Evolutionary conservation across 2,797 vertebrate genomes (phyloP).

Genomic region (Peromyscus aztecus): DNA sequence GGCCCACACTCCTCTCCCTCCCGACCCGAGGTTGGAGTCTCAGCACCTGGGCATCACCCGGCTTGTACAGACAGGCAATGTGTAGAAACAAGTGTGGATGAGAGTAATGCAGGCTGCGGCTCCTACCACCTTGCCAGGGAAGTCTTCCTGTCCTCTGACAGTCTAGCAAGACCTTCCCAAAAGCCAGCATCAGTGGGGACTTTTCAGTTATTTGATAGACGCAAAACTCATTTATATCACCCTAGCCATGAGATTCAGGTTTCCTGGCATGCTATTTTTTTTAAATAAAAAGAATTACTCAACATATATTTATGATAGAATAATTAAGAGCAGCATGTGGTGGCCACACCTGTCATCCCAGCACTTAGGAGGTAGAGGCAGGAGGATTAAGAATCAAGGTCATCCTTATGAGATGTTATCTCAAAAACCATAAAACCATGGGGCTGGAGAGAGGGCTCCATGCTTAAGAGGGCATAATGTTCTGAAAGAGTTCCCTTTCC

Average conservation of each 20-base stretch:
- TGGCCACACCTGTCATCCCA: background rate
- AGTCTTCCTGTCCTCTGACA: background rate
- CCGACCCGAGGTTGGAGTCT: background rate
- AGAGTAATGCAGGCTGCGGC: background rate
- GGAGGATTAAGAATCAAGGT: background rate
- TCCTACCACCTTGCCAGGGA: background rate
- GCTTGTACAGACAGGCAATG: background rate
- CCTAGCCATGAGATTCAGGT: background rate
- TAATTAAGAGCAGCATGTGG: background rate
- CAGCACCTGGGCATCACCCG: background rate
- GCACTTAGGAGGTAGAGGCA: background rate
- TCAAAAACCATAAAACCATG: background rate
- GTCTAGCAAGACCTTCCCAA: background rate
- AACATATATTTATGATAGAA: background rate
- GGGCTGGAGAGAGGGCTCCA: background rate
- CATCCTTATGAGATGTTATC: background rate
- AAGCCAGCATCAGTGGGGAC: background rate
- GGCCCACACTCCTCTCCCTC: background rate
- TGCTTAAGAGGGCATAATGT: background rate
- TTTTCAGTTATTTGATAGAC: conserved; percentile 1
- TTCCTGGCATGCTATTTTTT: background rate
- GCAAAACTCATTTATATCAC: background rate
- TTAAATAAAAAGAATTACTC: background rate
- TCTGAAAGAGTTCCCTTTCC: background rate
- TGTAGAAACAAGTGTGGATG: background rate